Conservation (phyloP, 1,140 invertebrate genomes). For the Myzus persicae region DNA sequence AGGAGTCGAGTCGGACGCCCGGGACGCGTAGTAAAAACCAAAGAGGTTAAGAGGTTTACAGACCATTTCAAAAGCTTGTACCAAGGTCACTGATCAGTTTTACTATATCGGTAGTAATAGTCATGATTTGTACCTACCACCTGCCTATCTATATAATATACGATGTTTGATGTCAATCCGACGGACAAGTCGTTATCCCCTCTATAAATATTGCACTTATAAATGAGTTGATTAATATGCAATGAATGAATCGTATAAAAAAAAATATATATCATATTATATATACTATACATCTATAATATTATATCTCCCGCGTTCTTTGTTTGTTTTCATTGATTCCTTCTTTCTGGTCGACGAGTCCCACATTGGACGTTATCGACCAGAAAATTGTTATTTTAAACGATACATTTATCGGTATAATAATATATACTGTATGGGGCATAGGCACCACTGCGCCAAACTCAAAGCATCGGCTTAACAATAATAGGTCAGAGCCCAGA, state of each 20-base stretch:
- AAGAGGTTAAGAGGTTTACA: not conserved
- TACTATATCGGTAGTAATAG: not conserved
- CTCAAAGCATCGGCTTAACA: not conserved
- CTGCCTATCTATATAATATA: too few species aligned
- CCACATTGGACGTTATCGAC: not conserved
- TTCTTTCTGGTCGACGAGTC: not conserved
- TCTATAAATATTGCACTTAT: not conserved
- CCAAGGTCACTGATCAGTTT: too few species aligned
- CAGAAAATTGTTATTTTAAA: not conserved
- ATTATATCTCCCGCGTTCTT: not conserved
- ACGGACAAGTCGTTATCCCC: too few species aligned
- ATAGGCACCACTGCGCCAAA: not conserved
- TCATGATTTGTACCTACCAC: too few species aligned
- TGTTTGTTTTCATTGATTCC: not conserved
- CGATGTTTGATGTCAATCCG: not conserved
- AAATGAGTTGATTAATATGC: not conserved
- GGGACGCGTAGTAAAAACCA: not conserved
- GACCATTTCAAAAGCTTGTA: not conserved
- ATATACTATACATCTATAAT: too few species aligned
- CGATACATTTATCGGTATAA: not conserved
- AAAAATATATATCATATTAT: too few species aligned
- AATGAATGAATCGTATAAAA: not conserved
- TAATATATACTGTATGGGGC: not conserved
- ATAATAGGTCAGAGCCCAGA: not conserved
- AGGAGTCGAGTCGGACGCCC: not conserved